phyloP scores from a whole-genome alignment of 2,888 invertebrate species.

The Carabus problematicus region DNA sequence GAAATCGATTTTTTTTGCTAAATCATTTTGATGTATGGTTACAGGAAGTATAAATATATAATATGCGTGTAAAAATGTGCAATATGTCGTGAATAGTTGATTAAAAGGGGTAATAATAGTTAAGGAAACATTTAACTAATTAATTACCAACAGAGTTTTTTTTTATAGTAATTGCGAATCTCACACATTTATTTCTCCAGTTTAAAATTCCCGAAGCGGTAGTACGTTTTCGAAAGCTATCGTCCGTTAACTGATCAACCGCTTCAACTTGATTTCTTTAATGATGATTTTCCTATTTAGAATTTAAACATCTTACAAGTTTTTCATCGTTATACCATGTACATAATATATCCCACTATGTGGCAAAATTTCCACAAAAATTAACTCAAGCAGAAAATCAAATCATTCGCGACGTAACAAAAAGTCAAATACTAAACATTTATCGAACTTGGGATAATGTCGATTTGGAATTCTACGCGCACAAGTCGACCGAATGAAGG shows the following conservation, averaged over 20 bases:
- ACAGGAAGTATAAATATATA: slow-evolving; percentile 10
- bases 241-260: slow-evolving; percentile 38
- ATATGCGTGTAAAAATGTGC: slow-evolving; percentile 5
- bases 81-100: slow-evolving; percentile 13
- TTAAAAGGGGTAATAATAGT: slow-evolving; percentile 37
- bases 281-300: slow-evolving; percentile 30
- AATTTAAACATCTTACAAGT: neutral
- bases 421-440: too few relatives aligned
- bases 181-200: slow-evolving; percentile 32
- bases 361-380: too few relatives aligned
- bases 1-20: too few relatives aligned
- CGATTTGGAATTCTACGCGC: too few relatives aligned
- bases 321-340: neutral
- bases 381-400: too few relatives aligned
- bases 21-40: neutral
- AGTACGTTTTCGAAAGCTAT: slow-evolving; percentile 29
- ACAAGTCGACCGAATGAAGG: too few relatives aligned
- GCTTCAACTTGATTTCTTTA: slow-evolving; percentile 41
- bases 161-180: slow-evolving; percentile 36
- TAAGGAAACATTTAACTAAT: slow-evolving; percentile 40
- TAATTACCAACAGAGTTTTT: slow-evolving; percentile 27
- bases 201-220: slow-evolving; percentile 25
- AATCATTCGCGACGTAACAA: too few relatives aligned
- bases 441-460: too few relatives aligned
- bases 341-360: neutral